These are phyloP conservation scores for Agrotis puta DNA, from an alignment of 2,888 invertebrate genomes.

Conservation along the genomic window DNA sequence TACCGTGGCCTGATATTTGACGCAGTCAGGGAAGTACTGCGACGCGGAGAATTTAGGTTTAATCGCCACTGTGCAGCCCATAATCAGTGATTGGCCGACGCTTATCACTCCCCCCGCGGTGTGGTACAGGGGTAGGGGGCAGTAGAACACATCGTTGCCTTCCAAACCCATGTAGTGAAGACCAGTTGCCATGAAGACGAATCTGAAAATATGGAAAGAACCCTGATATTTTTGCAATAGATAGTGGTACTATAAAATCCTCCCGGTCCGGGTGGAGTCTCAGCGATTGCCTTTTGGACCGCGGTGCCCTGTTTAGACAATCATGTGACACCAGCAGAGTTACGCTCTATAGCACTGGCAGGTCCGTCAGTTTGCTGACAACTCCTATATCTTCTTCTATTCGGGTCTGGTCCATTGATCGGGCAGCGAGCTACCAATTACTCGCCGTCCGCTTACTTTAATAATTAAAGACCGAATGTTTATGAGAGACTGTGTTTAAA, in stretches of 20 bases:
- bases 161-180: conserved; percentile 93
- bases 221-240: background rate
- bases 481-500: no score
- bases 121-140: conserved; percentile 98
- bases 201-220: conserved; percentile 86
- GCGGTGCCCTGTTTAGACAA: no score
- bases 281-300: no score
- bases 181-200: conserved; percentile 94
- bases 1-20: conserved; percentile 98
- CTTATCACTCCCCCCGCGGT: conserved; percentile 98
- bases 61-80: conserved; percentile 96
- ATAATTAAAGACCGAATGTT: no score
- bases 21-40: conserved; percentile 97
- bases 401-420: no score
- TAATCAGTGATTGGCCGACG: conserved; percentile 94
- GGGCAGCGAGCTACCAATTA: no score
- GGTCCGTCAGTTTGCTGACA: no score
- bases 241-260: background rate
- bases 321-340: no score
- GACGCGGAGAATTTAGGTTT: conserved; percentile 98
- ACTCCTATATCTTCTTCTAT: no score
- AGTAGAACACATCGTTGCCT: conserved; percentile 95
- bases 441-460: no score
- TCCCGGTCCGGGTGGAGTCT: no score
- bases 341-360: no score